These are phyloP conservation scores for Tiphia femorata DNA, from an alignment of 2,888 invertebrate species.

Conservation along the genomic window DNA sequence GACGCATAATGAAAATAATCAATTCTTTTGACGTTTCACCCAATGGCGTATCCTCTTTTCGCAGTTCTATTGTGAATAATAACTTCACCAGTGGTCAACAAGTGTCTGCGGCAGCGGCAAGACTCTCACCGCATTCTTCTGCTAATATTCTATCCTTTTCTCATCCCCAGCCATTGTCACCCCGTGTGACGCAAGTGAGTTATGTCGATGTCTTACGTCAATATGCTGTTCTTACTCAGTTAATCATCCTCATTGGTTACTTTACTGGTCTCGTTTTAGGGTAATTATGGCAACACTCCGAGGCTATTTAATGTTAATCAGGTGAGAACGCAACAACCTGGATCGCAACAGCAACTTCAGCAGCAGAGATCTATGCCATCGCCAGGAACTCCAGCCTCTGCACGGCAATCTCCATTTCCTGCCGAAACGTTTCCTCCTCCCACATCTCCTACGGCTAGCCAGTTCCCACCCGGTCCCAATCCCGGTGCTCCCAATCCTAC, in stretches of 20 bases:
- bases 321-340: conserved; percentile 69
- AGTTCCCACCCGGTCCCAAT: conserved; percentile 64
- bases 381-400: conserved; percentile 69
- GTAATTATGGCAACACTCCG: conserved; percentile 64
- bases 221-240: too few species aligned
- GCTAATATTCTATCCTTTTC: conserved; percentile 63
- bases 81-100: conserved; percentile 68
- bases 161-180: conserved; percentile 73
- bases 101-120: conserved; percentile 69
- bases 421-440: conserved; percentile 71
- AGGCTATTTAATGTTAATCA: conserved; percentile 68
- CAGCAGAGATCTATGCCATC: conserved; percentile 88
- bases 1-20: not conserved
- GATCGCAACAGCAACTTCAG: conserved; percentile 66
- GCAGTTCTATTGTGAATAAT: conserved; percentile 65
- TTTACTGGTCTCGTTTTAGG: conserved; percentile 37
- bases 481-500: conserved; percentile 65
- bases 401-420: conserved; percentile 73
- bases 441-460: conserved; percentile 71
- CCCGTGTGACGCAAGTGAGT: conserved; percentile 71
- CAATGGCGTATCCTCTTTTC: not conserved
- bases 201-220: too few species aligned
- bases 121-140: conserved; percentile 73
- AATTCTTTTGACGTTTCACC: too few species aligned
- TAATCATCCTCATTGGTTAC: too few species aligned